Base-by-base conservation (phyloP, 2,888 invertebrate species). In the Eupithecia abbreviata region DNA sequence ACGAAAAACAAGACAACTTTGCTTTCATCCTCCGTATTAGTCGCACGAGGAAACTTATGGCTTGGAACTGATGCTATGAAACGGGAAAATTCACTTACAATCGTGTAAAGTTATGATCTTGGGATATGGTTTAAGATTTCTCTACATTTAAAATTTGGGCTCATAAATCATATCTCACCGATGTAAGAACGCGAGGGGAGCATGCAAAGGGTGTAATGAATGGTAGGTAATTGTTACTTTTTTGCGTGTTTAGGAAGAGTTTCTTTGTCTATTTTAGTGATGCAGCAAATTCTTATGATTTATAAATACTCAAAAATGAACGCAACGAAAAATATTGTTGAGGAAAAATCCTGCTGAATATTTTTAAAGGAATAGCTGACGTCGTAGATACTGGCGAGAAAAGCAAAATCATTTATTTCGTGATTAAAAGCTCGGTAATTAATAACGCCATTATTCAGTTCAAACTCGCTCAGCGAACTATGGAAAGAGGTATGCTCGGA, bases 111-210 rank as follows among this genome's bases (percentile, higher is more conserved):
- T 30, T 30, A 30, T 30, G 30, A 30, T 30, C 30, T 30, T 30
- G 30, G 30, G 30, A 1, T 30, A 30, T 30, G 30, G 30, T 30
- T 30, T 18, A 73, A 18, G 30, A 43, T 47, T 45, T 30, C 43
- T 67, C 68, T 18, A 47, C 18, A 68, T 68, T 72, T 69, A 69
- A 51, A 62, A 69, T 68, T 75, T 68, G 3, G 18, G 15, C 41
- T 72, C 41, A 71, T 74, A 68, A 74, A 77, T 74, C 77, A 73
- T 73, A 66, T 55, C 55, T 41, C 55, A 68, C 47, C 47, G 69
- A n/a, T 66, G 42, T 15, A 51, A 71, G 47, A 30, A 66, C 30
- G 47, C 15, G 49, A 62, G 62, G 73, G 71, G 67, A 49, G 58
- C 41, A 15, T 75, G 43, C 51, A 67, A 70, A 30, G 51, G 65